These are phyloP conservation scores for Galaxias olidus DNA, from an alignment of 2,797 vertebrate genomes.

Conservation along the genomic window DNA sequence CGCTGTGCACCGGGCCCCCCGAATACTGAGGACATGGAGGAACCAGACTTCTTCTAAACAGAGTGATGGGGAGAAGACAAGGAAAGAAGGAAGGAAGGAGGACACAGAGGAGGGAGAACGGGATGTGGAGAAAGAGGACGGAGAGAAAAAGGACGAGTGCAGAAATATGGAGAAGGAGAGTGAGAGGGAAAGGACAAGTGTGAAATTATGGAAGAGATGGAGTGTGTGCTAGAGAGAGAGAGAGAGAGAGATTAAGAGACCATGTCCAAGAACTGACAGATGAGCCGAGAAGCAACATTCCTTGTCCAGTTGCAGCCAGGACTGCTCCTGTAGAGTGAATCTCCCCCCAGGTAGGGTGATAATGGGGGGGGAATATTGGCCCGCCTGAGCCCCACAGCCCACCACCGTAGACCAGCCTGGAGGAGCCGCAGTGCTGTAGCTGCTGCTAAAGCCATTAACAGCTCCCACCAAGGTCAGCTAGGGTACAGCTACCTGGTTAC, in stretches of 20 bases:
- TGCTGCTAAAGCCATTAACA: constrained; percentile 63
- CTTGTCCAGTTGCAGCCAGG: not conserved
- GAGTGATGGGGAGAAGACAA: constrained; percentile 3
- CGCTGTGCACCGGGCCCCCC: constrained; percentile 35
- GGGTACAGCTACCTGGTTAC: constrained; percentile 63
- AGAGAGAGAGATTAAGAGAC: constrained; percentile 22
- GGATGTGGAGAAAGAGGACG: no score
- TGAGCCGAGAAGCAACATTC: constrained; percentile 26
- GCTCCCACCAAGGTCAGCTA: constrained; percentile 52
- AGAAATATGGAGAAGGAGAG: constrained; percentile 4
- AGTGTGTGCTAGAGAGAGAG: constrained; percentile 2
- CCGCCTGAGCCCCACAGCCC: constrained; percentile 19
- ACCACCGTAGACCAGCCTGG: no score
- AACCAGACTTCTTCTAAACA: constrained; percentile 15
- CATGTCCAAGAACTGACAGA: constrained; percentile 29
- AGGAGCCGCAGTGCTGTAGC: constrained; percentile 8
- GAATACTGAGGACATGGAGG: constrained; percentile 30
- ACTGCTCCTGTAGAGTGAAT: not conserved
- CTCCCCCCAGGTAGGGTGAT: constrained; percentile 12
- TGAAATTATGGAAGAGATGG: not conserved
- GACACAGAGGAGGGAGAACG: not conserved
- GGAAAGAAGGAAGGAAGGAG: not conserved
- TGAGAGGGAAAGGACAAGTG: constrained; percentile 1
- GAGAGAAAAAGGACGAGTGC: not conserved
- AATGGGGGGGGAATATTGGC: constrained; percentile 16